Evolutionary conservation across 2,888 invertebrate genomes (phyloP).

Genomic region (Amorpha juglandis): DNA sequence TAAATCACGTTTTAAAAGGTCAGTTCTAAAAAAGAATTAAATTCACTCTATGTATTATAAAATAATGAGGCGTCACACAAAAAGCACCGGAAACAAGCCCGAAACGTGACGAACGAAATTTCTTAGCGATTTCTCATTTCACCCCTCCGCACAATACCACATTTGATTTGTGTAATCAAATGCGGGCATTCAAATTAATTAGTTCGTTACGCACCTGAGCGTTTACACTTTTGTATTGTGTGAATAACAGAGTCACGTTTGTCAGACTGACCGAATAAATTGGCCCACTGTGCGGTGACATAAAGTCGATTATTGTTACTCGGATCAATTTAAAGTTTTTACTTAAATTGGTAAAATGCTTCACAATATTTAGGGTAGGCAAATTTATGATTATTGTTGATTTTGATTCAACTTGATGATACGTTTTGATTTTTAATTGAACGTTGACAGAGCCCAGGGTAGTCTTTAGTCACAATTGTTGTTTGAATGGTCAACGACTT

Average conservation of each 20-base stretch:
- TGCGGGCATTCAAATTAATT: slow-evolving; percentile 83
- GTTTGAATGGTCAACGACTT: slow-evolving; percentile 49
- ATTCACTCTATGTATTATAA: slow-evolving; percentile 39
- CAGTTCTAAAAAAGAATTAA: slow-evolving; percentile 12
- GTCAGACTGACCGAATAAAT: neutral
- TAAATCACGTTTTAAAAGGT: slow-evolving; percentile 2
- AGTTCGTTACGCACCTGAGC: slow-evolving; percentile 84
- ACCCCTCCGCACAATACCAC: slow-evolving; percentile 69
- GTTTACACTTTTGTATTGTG: slow-evolving; percentile 64
- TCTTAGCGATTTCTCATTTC: slow-evolving; percentile 83
- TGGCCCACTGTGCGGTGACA: slow-evolving; percentile 22
- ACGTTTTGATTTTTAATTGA: slow-evolving; percentile 63
- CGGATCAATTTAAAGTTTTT: slow-evolving; percentile 2
- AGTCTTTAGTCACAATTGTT: slow-evolving; percentile 56
- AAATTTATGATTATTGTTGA: slow-evolving; percentile 5
- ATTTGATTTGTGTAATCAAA: slow-evolving; percentile 84
- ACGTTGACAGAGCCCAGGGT: slow-evolving; percentile 57
- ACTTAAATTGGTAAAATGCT: neutral
- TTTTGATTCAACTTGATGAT: slow-evolving; percentile 45
- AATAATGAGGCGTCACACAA: slow-evolving; percentile 73
- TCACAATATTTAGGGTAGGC: slow-evolving; percentile 4
- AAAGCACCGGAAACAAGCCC: slow-evolving; percentile 74
- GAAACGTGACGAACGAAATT: slow-evolving; percentile 82
- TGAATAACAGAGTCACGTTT: slow-evolving; percentile 36
- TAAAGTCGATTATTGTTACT: slow-evolving; percentile 30